A percentile compares a stretch with the other conserved stretches of the same genome.
These are phyloP conservation scores for Apamea anceps DNA, from an alignment of 2,888 invertebrate species.

Conservation along the genomic window DNA sequence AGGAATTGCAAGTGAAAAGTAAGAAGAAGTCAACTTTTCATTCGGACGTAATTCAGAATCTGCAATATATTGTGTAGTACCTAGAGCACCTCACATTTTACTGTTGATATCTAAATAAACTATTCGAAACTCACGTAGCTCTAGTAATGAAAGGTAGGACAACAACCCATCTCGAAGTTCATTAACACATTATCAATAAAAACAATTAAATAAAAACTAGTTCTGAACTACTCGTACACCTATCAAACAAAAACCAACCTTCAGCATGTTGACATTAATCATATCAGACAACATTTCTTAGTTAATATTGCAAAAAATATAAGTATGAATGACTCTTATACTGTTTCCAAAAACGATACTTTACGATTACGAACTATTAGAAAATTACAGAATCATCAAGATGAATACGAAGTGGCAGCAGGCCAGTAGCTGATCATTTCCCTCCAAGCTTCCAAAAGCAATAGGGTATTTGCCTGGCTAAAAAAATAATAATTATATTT, in stretches of 20 bases:
- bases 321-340: slow-evolving; percentile 14
- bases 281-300: slow-evolving; percentile 49
- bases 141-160: slow-evolving; percentile 17
- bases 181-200: slow-evolving; percentile 50
- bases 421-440: not conserved
- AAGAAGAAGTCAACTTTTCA: not conserved
- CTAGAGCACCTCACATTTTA: not conserved
- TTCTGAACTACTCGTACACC: slow-evolving; percentile 29
- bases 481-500: no score
- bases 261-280: slow-evolving; percentile 14
- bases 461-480: no score
- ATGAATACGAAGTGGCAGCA: not conserved
- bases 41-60: not conserved
- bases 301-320: slow-evolving; percentile 53
- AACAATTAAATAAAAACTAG: slow-evolving; percentile 47
- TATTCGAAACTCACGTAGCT: not conserved
- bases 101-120: not conserved
- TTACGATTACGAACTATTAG: not conserved
- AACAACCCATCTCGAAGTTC: slow-evolving; percentile 44
- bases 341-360: slow-evolving; percentile 16
- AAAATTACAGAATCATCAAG: not conserved
- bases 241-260: slow-evolving; percentile 50
- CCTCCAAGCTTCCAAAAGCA: not conserved
- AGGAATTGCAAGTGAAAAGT: not conserved
- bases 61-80: no score